phyloP scores from a whole-genome alignment of 2,888 invertebrate species.

The Lasiommata megera region DNA sequence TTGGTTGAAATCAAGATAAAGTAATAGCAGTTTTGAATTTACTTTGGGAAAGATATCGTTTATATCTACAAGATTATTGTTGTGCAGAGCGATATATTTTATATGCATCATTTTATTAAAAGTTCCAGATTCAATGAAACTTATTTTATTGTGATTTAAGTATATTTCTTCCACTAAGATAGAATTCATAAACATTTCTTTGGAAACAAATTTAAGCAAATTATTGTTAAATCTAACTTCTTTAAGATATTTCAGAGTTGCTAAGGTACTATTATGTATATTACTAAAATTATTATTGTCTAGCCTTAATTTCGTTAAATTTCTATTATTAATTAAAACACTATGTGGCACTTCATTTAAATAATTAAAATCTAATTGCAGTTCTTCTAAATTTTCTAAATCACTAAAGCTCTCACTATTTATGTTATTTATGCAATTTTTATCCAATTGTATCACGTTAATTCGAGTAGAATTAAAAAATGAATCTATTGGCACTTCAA shows the following conservation, averaged over 20 bases:
- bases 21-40: conserved; percentile 85
- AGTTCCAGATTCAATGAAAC: conserved; percentile 89
- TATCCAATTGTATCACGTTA: conserved; percentile 90
- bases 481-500: conserved; percentile 91
- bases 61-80: conserved; percentile 88
- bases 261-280: conserved; percentile 89
- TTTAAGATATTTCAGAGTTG: conserved; percentile 85
- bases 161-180: conserved; percentile 90
- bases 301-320: conserved; percentile 89
- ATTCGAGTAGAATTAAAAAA: conserved; percentile 90
- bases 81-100: conserved; percentile 91
- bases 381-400: conserved; percentile 87
- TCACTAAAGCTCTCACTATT: conserved; percentile 90
- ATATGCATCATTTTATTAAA: conserved; percentile 87
- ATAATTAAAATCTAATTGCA: conserved; percentile 93
- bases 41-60: conserved; percentile 89
- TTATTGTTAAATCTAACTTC: conserved; percentile 93
- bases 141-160: conserved; percentile 92
- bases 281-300: conserved; percentile 92
- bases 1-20: conserved; percentile 89
- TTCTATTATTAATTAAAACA: conserved; percentile 88
- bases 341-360: conserved; percentile 89
- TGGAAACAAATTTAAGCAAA: conserved; percentile 86
- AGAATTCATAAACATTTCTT: conserved; percentile 89
- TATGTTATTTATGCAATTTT: conserved; percentile 91